phyloP scores from a whole-genome alignment of 2,797 vertebrate genomes.

The Luscinia luscinia region DNA sequence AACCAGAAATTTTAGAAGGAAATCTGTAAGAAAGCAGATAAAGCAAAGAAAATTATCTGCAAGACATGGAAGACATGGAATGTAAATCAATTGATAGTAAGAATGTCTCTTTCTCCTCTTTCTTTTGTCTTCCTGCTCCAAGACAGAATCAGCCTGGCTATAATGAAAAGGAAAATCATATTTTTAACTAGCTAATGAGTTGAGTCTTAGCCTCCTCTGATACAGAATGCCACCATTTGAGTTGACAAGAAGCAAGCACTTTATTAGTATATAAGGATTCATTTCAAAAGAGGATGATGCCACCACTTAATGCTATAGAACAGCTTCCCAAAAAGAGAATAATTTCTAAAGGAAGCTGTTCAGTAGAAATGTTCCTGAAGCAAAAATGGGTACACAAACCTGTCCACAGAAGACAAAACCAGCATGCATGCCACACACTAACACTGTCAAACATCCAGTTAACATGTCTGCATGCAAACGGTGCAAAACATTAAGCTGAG shows the following conservation, averaged over 20 bases:
- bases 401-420: slow-evolving; percentile 25
- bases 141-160: background rate
- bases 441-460: slow-evolving; percentile 20
- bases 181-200: background rate
- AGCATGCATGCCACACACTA: slow-evolving; percentile 56
- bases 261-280: background rate
- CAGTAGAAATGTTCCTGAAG: background rate
- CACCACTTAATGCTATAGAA: background rate
- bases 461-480: slow-evolving; percentile 61
- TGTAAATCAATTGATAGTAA: background rate
- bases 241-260: background rate
- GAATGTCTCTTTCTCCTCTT: background rate
- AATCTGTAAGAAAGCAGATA: background rate
- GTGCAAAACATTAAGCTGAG: background rate
- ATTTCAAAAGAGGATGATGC: background rate
- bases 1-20: background rate
- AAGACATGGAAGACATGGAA: background rate
- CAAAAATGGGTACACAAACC: background rate
- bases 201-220: background rate
- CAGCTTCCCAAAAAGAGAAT: background rate
- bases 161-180: background rate
- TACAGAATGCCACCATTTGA: background rate
- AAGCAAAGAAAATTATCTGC: background rate
- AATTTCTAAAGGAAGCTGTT: background rate
- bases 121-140: background rate